Conservation (phyloP, 2,113 vertebrate genomes). For the Crotophaga sulcirostris region DNA sequence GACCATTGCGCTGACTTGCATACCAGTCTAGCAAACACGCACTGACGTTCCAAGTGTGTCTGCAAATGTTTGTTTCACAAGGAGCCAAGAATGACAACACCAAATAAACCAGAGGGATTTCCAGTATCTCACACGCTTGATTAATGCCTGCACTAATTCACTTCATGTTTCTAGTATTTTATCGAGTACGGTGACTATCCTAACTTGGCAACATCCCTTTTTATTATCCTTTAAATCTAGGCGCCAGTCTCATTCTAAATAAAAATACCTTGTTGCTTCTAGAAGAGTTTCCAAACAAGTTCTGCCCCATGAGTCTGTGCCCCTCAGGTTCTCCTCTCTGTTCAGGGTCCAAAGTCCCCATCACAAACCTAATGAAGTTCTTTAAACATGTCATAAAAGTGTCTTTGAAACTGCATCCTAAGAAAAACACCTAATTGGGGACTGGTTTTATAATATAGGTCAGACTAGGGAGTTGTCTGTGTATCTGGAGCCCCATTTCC, state of each 20-base stretch:
- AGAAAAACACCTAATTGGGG: background rate
- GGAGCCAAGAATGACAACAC: slow-evolving; percentile 55
- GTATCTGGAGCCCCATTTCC: background rate
- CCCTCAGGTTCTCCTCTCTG: background rate
- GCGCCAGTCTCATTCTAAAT: background rate
- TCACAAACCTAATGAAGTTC: background rate
- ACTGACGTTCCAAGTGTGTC: slow-evolving; percentile 39
- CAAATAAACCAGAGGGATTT: slow-evolving; percentile 57
- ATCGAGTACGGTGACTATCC: background rate
- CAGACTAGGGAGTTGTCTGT: background rate
- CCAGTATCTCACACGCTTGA: slow-evolving; percentile 37
- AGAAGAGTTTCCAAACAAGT: background rate
- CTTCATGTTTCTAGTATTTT: background rate
- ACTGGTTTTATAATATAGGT: background rate
- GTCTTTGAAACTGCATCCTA: background rate
- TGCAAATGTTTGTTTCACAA: slow-evolving; percentile 57
- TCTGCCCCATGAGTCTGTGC: background rate
- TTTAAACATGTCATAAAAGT: background rate
- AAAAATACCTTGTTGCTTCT: background rate
- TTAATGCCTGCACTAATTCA: slow-evolving; percentile 8
- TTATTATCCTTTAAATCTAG: background rate
- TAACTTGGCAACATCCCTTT: background rate
- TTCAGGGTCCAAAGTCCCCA: background rate
- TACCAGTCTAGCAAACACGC: slow-evolving; percentile 57
- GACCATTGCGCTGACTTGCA: slow-evolving; percentile 55